Base-by-base conservation (phyloP, 1,140 invertebrate species). In the Cardiocondyla obscurior region DNA sequence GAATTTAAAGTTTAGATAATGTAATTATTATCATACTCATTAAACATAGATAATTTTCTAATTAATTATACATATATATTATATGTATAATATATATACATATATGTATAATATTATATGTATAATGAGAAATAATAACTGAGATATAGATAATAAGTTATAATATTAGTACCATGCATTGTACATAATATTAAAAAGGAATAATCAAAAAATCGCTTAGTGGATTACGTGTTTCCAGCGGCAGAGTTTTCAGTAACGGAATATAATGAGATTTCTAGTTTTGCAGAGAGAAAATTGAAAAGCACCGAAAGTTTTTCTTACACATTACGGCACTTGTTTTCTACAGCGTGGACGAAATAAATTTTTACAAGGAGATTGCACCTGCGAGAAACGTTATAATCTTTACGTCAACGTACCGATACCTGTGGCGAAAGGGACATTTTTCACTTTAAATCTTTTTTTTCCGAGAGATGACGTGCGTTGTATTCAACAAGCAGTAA, bases 391-490 rank as follows among this genome's bases (percentile, higher is more conserved):
- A 42, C 42, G 22, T 79, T 79, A 58, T 81, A 73, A 81, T 81
- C 14, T 25, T 81, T 62, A 28, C 12, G 42, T 46, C 60, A 49
- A 53, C 12, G 12, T 33, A 39, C 19, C 30, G 49, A 5, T 57
- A 36, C 16, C 12, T 53, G 22, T 19, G 36, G 19, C 39, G 30
- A 8, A n/a, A n/a, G 25, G 42, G 42, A n/a, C 28, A 77, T 60
- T 39, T 46, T 64, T 14, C n/a, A 25, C 49, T 83, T 83, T 65
- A 83, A 83, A 76, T 64, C 25, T 12, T 60, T 83, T 60, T 83
- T 74, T 57, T 42, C 81, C 70, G 7, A 16, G 36, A 77, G 53
- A 33, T 36, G 33, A n/a, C 33, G 33, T 33, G 39, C 36, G 25
- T 72, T 36, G 28, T 44, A 64, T 12, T 46, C 58, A 77, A 74